Evolutionary conservation across 1,140 invertebrate genomes (phyloP).

Genomic region (Metaphire vulgaris): DNA sequence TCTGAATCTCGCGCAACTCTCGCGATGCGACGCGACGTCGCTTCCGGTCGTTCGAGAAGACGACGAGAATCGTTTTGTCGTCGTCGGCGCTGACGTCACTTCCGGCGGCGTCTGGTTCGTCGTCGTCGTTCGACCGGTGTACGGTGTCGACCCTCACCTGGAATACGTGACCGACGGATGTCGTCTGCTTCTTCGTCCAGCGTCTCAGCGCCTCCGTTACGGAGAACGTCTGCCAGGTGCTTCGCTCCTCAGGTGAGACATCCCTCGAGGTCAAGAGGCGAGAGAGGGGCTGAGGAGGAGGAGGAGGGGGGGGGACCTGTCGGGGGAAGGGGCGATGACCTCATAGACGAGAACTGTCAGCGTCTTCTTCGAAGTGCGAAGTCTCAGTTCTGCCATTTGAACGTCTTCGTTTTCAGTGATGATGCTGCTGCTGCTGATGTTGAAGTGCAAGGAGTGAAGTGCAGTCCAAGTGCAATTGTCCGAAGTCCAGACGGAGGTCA

Average conservation of each 20-base stretch:
- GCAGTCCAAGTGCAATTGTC: too few relatives aligned
- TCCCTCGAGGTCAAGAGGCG: background rate
- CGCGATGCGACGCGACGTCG: background rate
- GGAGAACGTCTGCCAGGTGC: slow-evolving; percentile 18
- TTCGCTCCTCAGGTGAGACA: background rate
- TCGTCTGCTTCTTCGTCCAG: slow-evolving; percentile 2
- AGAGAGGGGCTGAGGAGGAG: background rate
- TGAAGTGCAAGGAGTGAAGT: slow-evolving; percentile 38
- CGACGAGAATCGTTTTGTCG: background rate
- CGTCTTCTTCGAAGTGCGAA: slow-evolving; percentile 1
- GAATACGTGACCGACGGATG: background rate
- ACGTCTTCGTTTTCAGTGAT: slow-evolving; percentile 22
- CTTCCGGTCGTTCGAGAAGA: background rate
- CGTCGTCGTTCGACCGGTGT: slow-evolving; percentile 1
- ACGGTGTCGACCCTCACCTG: slow-evolving; percentile 11
- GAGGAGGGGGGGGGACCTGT: background rate
- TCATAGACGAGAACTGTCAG: slow-evolving; percentile 4
- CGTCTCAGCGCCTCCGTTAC: slow-evolving; percentile 13
- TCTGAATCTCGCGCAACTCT: too few relatives aligned
- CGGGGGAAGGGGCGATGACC: background rate
- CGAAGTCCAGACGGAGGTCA: too few relatives aligned
- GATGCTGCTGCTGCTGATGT: slow-evolving; percentile 32
- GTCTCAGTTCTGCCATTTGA: slow-evolving; percentile 17
- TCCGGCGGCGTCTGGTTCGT: background rate
- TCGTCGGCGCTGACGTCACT: background rate